A percentile compares a stretch with the other conserved stretches of the same genome.
These are phyloP conservation scores for Heptranchias perlo DNA, from an alignment of 2,113 vertebrate species.

Conservation along the genomic window DNA sequence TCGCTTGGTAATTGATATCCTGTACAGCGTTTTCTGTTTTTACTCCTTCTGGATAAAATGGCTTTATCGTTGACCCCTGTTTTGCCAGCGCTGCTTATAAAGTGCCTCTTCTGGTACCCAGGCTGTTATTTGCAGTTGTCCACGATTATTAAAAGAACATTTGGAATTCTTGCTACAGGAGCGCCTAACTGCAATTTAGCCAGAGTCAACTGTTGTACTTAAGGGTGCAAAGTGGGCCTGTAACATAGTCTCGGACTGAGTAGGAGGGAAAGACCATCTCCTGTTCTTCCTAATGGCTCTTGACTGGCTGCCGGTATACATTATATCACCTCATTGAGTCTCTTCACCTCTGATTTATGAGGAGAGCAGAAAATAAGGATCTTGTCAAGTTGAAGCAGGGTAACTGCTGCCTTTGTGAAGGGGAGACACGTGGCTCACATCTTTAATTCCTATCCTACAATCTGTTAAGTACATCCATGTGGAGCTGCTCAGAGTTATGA, in stretches of 20 bases:
- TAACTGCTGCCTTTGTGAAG: background rate
- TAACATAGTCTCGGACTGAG: background rate
- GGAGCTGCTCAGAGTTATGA: background rate
- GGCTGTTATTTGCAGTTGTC: background rate
- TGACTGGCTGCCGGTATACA: constrained; percentile 32
- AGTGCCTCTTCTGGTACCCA: background rate
- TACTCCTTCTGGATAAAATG: background rate
- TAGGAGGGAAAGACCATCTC: background rate
- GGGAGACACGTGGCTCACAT: background rate
- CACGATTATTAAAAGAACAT: background rate
- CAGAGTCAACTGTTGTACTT: constrained; percentile 1
- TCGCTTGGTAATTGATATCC: background rate
- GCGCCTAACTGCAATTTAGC: constrained; percentile 1
- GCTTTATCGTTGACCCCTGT: background rate
- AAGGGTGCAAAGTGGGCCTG: background rate
- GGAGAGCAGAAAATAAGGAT: background rate
- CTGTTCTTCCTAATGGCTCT: constrained; percentile 22
- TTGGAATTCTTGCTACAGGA: background rate
- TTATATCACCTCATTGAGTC: background rate
- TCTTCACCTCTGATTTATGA: constrained; percentile 15
- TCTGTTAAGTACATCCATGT: background rate
- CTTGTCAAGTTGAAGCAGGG: background rate
- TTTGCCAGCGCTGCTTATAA: background rate
- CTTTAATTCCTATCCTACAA: background rate
- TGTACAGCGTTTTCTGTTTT: background rate